phyloP scores from a whole-genome alignment of 2,888 invertebrate species.

The Cryptocephalus moraei region DNA sequence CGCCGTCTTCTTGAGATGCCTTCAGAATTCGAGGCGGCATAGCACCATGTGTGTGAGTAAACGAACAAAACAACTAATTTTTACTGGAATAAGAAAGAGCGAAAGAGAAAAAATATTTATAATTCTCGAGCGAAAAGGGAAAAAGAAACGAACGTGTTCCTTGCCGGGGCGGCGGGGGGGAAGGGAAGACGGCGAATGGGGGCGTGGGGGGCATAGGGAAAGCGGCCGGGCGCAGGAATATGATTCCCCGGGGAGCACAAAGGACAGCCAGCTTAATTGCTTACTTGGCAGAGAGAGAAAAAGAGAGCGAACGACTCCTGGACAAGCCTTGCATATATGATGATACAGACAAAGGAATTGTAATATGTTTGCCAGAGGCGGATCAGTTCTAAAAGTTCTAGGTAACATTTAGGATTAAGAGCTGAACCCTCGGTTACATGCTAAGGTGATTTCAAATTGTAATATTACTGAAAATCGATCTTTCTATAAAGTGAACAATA shows the following conservation, averaged over 20 bases:
- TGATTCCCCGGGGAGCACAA: constrained; percentile 32
- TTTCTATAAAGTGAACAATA: no score
- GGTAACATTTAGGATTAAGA: no score
- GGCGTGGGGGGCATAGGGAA: constrained; percentile 16
- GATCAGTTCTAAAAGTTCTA: no score
- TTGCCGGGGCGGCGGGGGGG: constrained; percentile 4
- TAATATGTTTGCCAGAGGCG: constrained; percentile 19
- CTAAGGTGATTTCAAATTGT: no score
- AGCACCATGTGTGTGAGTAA: constrained; percentile 8
- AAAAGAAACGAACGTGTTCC: constrained; percentile 23
- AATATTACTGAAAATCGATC: no score
- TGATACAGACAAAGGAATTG: constrained; percentile 40
- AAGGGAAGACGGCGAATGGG: constrained; percentile 5
- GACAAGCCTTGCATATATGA: constrained; percentile 40
- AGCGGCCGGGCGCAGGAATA: constrained; percentile 26
- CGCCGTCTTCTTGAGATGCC: not conserved
- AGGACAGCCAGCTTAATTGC: constrained; percentile 35
- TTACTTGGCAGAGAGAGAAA: constrained; percentile 20
- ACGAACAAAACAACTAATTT: constrained; percentile 25
- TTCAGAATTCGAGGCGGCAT: not conserved
- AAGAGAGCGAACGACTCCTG: constrained; percentile 21
- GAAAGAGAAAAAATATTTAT: constrained; percentile 35
- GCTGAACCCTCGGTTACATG: no score
- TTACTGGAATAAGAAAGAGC: constrained; percentile 21
- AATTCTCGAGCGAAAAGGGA: constrained; percentile 34